Conservation (phyloP, 2,797 vertebrate species). For the Sciurus carolinensis region DNA sequence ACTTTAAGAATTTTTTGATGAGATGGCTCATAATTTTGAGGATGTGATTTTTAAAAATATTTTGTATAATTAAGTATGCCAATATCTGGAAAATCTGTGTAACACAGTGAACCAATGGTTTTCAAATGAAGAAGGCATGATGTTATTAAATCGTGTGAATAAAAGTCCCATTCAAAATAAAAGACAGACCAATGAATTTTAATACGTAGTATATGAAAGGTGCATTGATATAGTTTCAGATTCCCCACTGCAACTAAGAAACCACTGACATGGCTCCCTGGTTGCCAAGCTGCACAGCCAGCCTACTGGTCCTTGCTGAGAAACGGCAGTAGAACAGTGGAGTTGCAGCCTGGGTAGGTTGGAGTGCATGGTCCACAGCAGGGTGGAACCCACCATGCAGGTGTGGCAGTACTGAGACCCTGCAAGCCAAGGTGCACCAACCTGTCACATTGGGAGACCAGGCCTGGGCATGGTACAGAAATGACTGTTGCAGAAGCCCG, state of each 20-base stretch:
- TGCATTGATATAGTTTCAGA: background rate
- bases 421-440: no score
- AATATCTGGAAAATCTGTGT: background rate
- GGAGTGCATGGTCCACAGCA: no score
- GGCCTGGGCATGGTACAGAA: no score
- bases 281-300: no score
- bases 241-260: background rate
- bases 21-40: background rate
- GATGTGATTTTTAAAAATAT: background rate
- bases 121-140: background rate
- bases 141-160: constrained; percentile 20
- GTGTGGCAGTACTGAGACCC: no score
- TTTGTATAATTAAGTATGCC: constrained; percentile 24
- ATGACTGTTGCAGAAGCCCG: no score
- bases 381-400: no score
- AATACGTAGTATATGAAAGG: background rate
- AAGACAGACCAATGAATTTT: background rate
- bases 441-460: no score
- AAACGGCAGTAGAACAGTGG: no score
- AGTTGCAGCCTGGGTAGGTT: no score
- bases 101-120: constrained; percentile 9
- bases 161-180: constrained; percentile 23
- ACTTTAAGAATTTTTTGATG: background rate
- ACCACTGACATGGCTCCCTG: background rate
- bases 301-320: no score